Base-by-base conservation (phyloP, 1,140 invertebrate species). In the Teleogryllus occipitalis region DNA sequence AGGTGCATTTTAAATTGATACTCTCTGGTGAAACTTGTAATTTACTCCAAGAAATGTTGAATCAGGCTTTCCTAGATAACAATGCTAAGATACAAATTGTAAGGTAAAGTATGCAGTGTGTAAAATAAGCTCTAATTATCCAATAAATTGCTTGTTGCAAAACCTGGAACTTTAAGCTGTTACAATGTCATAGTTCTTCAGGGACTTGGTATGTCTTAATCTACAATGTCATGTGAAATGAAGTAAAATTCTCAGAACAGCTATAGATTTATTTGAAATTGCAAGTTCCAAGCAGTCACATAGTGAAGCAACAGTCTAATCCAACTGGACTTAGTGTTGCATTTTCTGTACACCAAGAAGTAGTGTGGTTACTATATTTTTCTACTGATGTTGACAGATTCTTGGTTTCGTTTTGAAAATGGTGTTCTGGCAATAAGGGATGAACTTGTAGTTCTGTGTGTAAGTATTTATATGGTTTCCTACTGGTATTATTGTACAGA, bases 31-130 rank as follows among this genome's bases (percentile, higher is more conserved):
- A n/a, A 47, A 3, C 7, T 48, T n/a, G 76, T 47, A 77, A 21
- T 77, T 5, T 77, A 21, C 76, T 48, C n/a, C 76, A 77, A 77
- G 14, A 49, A 77, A 77, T 77, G 76, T 77, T 77, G 8, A 65
- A 77, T 49, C 47, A 77, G 76, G 46, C n/a, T 77, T 77, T 21
- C 22, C n/a, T 77, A 77, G 76, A 14, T 77, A 75, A 18, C 76
- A 77, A n/a, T 18, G 47, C 76, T 77, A 47, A 77, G 8, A 21
- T 18, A 77, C 47, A 47, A 22, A 21, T 47, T 76, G 14, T 48
- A 21, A 77, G 12, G 47, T 21, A 48, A 8, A 15, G 15, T 54
- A 39, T 46, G 47, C 75, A 47, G n/a, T 15, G 10, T n/a, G 18
- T 47, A 47, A 47, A 15, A 76, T 18, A n/a, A 39, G 47, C 76